Evolutionary conservation across 2,888 invertebrate genomes (phyloP).

Genomic region (Gari tellinella): DNA sequence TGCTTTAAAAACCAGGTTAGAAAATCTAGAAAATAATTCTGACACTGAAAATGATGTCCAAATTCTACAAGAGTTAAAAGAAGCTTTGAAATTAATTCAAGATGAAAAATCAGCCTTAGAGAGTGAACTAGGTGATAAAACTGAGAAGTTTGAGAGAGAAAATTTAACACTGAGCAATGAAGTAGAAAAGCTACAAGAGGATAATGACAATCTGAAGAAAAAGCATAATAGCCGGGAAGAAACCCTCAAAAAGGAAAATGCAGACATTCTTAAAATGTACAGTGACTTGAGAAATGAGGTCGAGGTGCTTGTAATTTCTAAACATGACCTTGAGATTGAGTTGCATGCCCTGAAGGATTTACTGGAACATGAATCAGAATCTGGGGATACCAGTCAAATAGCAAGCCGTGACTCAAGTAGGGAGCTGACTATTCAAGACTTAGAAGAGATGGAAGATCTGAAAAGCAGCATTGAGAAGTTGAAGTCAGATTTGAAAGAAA

Average conservation of each 20-base stretch:
- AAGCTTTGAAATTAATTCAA: conserved; percentile 32
- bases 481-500: conserved; percentile 62
- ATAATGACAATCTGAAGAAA: conserved; percentile 41
- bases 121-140: conserved; percentile 17
- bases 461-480: conserved; percentile 55
- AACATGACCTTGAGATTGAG: conserved; percentile 56
- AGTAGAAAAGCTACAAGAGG: conserved; percentile 34
- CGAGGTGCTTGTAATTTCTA: conserved; percentile 53
- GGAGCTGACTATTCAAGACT: conserved; percentile 49
- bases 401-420: conserved; percentile 49
- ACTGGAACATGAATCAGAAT: conserved; percentile 44
- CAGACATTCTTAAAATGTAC: conserved; percentile 58
- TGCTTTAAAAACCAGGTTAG: conserved; percentile 21
- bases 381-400: conserved; percentile 46
- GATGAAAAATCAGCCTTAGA: conserved; percentile 40
- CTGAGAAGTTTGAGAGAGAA: conserved; percentile 32
- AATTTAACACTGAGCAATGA: conserved; percentile 47
- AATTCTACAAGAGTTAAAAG: conserved; percentile 47
- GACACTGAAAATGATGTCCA: conserved; percentile 44
- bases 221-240: conserved; percentile 47
- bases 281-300: conserved; percentile 60
- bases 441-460: conserved; percentile 57
- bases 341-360: conserved; percentile 47
- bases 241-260: conserved; percentile 53
- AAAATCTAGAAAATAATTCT: conserved; percentile 23